Conservation (phyloP, 35 echinoderm and acorn worm species). For the Strongylocentrotus purpuratus region DNA sequence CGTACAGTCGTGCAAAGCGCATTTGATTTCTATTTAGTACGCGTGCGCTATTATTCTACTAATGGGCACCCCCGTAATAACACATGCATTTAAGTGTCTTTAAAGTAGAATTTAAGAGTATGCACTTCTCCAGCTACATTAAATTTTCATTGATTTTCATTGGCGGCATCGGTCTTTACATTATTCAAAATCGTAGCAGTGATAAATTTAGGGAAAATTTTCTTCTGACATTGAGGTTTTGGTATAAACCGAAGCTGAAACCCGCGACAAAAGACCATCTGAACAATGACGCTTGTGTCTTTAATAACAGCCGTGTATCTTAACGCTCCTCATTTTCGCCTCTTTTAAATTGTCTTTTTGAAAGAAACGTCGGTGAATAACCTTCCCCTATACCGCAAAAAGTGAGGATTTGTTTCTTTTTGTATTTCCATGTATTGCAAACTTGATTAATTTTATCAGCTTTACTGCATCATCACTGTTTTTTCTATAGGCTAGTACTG, state of each 20-base stretch:
- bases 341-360: no score
- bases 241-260: background rate
- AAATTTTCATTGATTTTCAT: background rate
- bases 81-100: background rate
- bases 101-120: conserved; percentile 26
- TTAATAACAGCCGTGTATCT: background rate
- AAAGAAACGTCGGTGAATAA: no score
- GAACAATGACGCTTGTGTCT: background rate
- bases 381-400: no score
- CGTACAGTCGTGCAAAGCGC: background rate
- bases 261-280: background rate
- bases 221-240: background rate
- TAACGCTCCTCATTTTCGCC: background rate
- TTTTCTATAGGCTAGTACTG: no score
- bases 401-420: no score
- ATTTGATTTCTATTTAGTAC: conserved; percentile 25
- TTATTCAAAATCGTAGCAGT: background rate
- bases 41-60: background rate
- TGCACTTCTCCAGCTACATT: background rate
- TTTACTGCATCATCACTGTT: no score
- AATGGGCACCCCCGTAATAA: conserved; percentile 1
- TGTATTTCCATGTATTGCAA: no score
- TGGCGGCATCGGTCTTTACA: background rate
- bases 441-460: no score
- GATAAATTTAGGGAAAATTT: background rate